Percentiles rank a stretch among this genome's conserved stretches.
phyloP scores from a whole-genome alignment of 2,888 invertebrate species.

The Eupithecia inturbata region DNA sequence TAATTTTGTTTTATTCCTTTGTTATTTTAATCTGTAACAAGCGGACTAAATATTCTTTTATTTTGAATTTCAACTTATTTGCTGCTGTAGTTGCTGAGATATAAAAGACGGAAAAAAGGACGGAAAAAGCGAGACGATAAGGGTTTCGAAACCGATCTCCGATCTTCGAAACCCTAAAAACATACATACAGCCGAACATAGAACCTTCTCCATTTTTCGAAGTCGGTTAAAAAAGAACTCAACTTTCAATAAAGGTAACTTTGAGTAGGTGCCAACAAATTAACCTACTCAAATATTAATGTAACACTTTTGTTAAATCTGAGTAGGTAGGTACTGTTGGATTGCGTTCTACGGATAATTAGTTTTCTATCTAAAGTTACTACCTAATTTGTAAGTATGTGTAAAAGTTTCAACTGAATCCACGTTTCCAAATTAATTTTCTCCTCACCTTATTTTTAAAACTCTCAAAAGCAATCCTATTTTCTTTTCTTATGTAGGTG shows the following conservation, averaged over 20 bases:
- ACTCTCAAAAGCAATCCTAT: background rate
- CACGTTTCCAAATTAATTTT: background rate
- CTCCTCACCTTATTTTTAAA: too few species aligned
- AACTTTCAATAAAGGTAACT: background rate
- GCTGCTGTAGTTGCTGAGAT: too few species aligned
- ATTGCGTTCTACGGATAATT: too few species aligned
- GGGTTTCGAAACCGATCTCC: too few species aligned
- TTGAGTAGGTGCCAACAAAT: background rate
- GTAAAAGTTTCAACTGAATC: background rate
- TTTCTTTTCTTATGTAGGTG: background rate
- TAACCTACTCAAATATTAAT: background rate
- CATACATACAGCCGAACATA: too few species aligned
- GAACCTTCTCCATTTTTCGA: background rate
- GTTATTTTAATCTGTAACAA: too few species aligned
- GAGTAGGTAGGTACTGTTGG: background rate
- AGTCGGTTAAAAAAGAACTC: background rate
- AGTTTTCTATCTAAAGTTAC: background rate
- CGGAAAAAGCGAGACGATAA: too few species aligned
- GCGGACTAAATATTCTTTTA: too few species aligned
- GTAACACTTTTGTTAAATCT: background rate
- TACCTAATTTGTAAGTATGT: background rate
- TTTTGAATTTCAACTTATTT: too few species aligned
- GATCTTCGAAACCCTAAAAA: too few species aligned
- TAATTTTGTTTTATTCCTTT: too few species aligned
- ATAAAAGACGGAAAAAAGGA: too few species aligned